A percentile compares a stretch with the other conserved stretches of the same genome.
Evolutionary conservation across 2,113 vertebrate genomes (phyloP).

Genomic region (Cinclus mexicanus): DNA sequence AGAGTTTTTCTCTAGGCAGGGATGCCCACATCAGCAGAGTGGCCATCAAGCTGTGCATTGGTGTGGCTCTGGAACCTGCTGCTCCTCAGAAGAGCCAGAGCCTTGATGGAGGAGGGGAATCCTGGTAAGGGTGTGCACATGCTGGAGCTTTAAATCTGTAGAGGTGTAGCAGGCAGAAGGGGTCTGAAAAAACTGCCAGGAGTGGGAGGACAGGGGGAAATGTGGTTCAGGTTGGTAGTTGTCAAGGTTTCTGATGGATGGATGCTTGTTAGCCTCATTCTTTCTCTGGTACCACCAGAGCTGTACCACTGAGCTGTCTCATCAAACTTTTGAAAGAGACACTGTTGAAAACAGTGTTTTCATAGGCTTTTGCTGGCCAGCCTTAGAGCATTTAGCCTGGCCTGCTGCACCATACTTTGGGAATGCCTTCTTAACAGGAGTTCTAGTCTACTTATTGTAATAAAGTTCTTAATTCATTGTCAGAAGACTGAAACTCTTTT

Average conservation of each 20-base stretch:
- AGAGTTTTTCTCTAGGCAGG: not conserved
- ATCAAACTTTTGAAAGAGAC: not conserved
- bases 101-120: not conserved
- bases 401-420: conserved; percentile 12
- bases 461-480: conserved; percentile 52
- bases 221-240: not conserved
- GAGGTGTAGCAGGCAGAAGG: not conserved
- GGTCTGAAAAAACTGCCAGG: not conserved
- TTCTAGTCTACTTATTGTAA: conserved; percentile 50
- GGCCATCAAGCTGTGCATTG: not conserved
- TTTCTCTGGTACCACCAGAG: not conserved
- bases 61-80: not conserved
- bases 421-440: conserved; percentile 40
- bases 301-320: not conserved
- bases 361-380: not conserved
- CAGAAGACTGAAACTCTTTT: conserved; percentile 52
- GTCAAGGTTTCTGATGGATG: not conserved
- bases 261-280: not conserved
- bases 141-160: not conserved
- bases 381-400: conserved; percentile 3
- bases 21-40: no score
- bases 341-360: conserved; percentile 19
- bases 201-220: not conserved
- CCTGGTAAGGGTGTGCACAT: not conserved
- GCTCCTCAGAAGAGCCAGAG: not conserved